Evolutionary conservation across 2,888 invertebrate species (phyloP).

Genomic region (Drosophila mayaguana): DNA sequence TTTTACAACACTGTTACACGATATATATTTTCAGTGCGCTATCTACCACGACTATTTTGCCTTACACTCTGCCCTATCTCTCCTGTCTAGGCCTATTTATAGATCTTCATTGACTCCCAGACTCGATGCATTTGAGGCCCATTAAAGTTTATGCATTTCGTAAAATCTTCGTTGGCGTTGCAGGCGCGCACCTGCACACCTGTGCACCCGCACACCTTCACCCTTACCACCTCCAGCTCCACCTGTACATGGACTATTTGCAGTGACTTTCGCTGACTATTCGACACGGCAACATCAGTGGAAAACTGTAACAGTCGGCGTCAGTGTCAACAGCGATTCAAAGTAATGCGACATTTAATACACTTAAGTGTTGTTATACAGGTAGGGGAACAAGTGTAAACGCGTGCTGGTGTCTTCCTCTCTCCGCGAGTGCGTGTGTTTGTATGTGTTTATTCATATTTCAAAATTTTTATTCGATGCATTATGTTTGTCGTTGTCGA

Average conservation of each 20-base stretch:
- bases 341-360: constrained; percentile 31
- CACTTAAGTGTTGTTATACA: constrained; percentile 1
- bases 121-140: neutral
- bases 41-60: neutral
- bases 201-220: neutral
- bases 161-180: neutral
- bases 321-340: constrained; percentile 33
- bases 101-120: neutral
- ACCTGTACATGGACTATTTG: constrained; percentile 13
- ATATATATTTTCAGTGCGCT: no score
- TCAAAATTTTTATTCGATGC: constrained; percentile 34
- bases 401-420: neutral
- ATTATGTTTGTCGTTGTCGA: constrained; percentile 16
- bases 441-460: constrained; percentile 21
- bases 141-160: neutral
- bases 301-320: constrained; percentile 20
- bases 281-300: neutral
- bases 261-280: constrained; percentile 24
- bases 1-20: neutral
- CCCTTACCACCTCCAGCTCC: neutral
- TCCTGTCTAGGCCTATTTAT: no score
- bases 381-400: constrained; percentile 2
- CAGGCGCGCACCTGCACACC: neutral
- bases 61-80: neutral
- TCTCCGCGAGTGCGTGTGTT: no score